Evolutionary conservation across 2,888 invertebrate species (phyloP).

Genomic region (Bursaphelenchus okinawaensis): DNA sequence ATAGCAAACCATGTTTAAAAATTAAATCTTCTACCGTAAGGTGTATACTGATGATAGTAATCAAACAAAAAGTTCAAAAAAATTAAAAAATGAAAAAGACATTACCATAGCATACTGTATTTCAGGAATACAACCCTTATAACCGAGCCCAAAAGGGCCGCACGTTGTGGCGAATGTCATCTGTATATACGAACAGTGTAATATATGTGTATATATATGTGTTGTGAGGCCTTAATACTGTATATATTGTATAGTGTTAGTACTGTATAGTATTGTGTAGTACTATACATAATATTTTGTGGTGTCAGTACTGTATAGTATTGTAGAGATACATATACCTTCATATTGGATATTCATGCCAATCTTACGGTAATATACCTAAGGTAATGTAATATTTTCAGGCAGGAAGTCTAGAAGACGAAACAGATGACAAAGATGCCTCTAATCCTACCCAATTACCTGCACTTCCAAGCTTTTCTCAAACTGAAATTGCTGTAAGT

Average conservation of each 20-base stretch:
- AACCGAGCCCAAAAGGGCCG: conserved; percentile 2
- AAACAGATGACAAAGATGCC: conserved; percentile 9
- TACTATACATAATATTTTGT: too few species aligned
- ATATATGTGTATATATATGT: conserved; percentile 10
- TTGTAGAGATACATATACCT: too few species aligned
- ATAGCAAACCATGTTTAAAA: too few species aligned
- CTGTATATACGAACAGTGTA: conserved; percentile 2
- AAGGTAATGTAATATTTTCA: too few species aligned
- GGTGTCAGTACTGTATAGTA: too few species aligned
- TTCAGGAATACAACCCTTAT: conserved; percentile 10
- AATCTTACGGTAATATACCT: neutral
- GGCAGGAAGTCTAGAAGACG: conserved; percentile 21
- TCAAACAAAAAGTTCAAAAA: too few species aligned
- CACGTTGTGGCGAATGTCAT: conserved; percentile 4
- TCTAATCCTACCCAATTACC: neutral
- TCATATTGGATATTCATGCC: neutral
- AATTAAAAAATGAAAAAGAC: too few species aligned
- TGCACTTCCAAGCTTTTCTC: conserved; percentile 25
- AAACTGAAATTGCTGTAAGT: conserved; percentile 32
- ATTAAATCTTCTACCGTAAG: too few species aligned
- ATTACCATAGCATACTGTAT: too few species aligned
- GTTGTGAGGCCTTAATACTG: conserved; percentile 12
- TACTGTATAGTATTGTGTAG: too few species aligned
- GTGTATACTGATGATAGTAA: too few species aligned
- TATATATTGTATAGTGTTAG: conserved; percentile 1